Conservation (phyloP, 2,113 vertebrate species). For the Sapajus apella region DNA sequence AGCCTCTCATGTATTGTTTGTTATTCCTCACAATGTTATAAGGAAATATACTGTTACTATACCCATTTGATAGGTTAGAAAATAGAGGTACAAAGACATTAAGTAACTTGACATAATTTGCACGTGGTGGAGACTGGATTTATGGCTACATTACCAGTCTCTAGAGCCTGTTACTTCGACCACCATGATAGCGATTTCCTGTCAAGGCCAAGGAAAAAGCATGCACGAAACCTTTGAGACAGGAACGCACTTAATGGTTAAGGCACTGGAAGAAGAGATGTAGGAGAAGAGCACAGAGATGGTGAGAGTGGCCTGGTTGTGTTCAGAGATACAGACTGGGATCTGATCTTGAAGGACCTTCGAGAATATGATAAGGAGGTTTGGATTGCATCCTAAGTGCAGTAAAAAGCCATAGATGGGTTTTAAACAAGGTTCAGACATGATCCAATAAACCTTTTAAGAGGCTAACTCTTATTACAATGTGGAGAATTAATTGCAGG, state of each 20-base stretch:
- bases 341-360: not conserved
- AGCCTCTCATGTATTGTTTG: not conserved
- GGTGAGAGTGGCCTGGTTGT: not conserved
- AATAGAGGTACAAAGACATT: not conserved
- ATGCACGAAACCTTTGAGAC: accelerated
- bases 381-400: not conserved
- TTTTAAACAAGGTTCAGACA: not conserved
- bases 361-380: not conserved
- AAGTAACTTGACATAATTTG: not conserved
- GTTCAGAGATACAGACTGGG: accelerated
- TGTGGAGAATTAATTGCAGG: not conserved
- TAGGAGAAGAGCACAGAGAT: not conserved
- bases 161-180: not conserved
- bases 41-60: not conserved
- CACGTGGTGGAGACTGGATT: not conserved
- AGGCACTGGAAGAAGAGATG: not conserved
- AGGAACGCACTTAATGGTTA: accelerated
- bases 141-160: not conserved
- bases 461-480: not conserved
- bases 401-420: not conserved
- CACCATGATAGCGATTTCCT: not conserved
- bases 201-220: not conserved
- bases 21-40: not conserved
- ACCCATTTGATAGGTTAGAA: not conserved
- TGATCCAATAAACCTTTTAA: not conserved